phyloP scores from a whole-genome alignment of 2,113 vertebrate genomes.

The Tachysurus fulvidraco region DNA sequence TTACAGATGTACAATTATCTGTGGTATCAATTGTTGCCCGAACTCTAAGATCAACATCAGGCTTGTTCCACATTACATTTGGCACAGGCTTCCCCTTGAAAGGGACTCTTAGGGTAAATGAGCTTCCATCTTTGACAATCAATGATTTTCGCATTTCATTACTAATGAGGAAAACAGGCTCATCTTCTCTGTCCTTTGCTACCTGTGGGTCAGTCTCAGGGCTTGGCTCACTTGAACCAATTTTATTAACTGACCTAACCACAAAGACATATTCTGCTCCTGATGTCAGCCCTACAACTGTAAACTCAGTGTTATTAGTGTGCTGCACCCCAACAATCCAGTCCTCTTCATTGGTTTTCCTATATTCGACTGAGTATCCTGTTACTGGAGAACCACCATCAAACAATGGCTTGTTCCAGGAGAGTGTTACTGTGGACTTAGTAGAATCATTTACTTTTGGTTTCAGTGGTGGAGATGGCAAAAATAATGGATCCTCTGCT shows the following conservation, averaged over 20 bases:
- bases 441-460: constrained; percentile 90
- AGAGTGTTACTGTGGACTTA: constrained; percentile 82
- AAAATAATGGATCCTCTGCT: constrained; percentile 92
- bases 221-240: constrained; percentile 90
- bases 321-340: constrained; percentile 88
- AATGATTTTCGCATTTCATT: constrained; percentile 97
- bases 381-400: constrained; percentile 93
- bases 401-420: constrained; percentile 93
- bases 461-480: constrained; percentile 91
- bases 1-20: constrained; percentile 86
- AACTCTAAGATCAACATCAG: constrained; percentile 89
- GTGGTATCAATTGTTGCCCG: constrained; percentile 90
- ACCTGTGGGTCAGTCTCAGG: constrained; percentile 84
- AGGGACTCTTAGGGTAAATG: constrained; percentile 92
- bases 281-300: constrained; percentile 80
- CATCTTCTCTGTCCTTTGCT: constrained; percentile 94
- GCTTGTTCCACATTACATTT: constrained; percentile 87
- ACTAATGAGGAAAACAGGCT: constrained; percentile 91
- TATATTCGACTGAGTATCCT: constrained; percentile 92
- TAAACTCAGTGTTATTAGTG: constrained; percentile 91
- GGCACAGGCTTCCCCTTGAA: constrained; percentile 94
- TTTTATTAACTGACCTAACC: constrained; percentile 92
- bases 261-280: constrained; percentile 90
- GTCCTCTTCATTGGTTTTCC: constrained; percentile 85
- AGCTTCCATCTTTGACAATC: constrained; percentile 90